Conservation (phyloP, 2,888 invertebrate genomes). For the Tinea pellionella region DNA sequence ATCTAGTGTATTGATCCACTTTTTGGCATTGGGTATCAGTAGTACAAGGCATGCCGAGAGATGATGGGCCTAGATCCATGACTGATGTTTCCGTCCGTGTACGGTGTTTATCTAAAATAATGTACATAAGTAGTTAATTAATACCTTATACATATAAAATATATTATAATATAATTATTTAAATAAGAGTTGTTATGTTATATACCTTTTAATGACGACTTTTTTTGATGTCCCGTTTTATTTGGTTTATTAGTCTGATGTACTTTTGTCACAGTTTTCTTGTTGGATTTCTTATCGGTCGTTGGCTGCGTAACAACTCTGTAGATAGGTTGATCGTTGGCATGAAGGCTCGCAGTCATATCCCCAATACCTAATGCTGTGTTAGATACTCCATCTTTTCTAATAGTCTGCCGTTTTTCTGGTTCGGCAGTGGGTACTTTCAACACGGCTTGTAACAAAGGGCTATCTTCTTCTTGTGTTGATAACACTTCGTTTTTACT, state of each 20-base stretch:
- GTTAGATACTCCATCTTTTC: constrained; percentile 56
- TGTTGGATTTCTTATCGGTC: constrained; percentile 49
- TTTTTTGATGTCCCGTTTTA: constrained; percentile 56
- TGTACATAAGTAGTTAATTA: background rate
- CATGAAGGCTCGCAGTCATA: constrained; percentile 57
- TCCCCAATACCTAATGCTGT: constrained; percentile 44
- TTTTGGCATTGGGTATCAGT: constrained; percentile 83
- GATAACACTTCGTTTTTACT: constrained; percentile 50
- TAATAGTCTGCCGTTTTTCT: constrained; percentile 39
- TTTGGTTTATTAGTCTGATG: constrained; percentile 32
- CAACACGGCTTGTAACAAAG: constrained; percentile 52
- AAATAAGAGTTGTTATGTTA: constrained; percentile 14
- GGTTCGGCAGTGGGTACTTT: constrained; percentile 50
- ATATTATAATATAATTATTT: background rate
- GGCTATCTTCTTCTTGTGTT: constrained; percentile 48
- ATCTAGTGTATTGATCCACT: constrained; percentile 82
- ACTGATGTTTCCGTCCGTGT: constrained; percentile 38
- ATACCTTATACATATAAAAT: background rate
- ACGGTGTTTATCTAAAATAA: constrained; percentile 54
- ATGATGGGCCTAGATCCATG: constrained; percentile 68
- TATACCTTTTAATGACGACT: constrained; percentile 62
- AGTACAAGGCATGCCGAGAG: constrained; percentile 81
- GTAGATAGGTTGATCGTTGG: constrained; percentile 60
- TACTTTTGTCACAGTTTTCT: constrained; percentile 45
- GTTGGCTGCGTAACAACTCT: constrained; percentile 60